phyloP scores from a whole-genome alignment of 2,113 vertebrate species.

The Mustela lutreola region DNA sequence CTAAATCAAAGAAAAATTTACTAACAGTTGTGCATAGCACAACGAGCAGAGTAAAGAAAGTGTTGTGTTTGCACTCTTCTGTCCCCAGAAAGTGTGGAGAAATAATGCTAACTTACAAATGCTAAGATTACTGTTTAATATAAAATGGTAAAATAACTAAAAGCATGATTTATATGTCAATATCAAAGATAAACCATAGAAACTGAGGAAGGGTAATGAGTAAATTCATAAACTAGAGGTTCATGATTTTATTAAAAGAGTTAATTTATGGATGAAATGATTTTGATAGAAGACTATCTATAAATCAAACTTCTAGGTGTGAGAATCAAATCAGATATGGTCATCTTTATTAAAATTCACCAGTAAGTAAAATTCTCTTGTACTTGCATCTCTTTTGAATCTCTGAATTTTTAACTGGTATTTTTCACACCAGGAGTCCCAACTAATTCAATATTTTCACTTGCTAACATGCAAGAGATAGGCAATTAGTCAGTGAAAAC shows the following conservation, averaged over 20 bases:
- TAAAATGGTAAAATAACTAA: conserved; percentile 43
- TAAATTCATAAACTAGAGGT: conserved; percentile 17
- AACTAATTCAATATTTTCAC: conserved; percentile 48
- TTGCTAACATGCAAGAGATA: not conserved
- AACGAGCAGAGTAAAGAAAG: not conserved
- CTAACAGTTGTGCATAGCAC: not conserved
- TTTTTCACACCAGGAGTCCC: conserved; percentile 27
- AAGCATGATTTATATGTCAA: conserved; percentile 26
- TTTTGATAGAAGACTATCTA: conserved; percentile 2
- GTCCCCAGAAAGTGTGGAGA: not conserved
- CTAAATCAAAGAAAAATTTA: conserved; percentile 60
- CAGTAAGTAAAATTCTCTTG: conserved; percentile 19
- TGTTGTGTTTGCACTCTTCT: not conserved
- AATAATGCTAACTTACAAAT: conserved; percentile 48
- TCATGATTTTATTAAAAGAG: conserved; percentile 38
- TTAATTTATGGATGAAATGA: not conserved
- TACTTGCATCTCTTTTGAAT: not conserved
- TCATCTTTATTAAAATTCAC: conserved; percentile 16
- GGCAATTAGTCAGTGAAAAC: not conserved
- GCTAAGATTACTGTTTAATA: not conserved
- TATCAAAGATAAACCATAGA: not conserved
- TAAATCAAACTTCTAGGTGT: conserved; percentile 25
- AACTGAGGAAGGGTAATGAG: not conserved
- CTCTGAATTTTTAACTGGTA: conserved; percentile 25
- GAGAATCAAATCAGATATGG: not conserved